phyloP scores from a whole-genome alignment of 1,140 invertebrate genomes.

The Conopomorpha cramerella region DNA sequence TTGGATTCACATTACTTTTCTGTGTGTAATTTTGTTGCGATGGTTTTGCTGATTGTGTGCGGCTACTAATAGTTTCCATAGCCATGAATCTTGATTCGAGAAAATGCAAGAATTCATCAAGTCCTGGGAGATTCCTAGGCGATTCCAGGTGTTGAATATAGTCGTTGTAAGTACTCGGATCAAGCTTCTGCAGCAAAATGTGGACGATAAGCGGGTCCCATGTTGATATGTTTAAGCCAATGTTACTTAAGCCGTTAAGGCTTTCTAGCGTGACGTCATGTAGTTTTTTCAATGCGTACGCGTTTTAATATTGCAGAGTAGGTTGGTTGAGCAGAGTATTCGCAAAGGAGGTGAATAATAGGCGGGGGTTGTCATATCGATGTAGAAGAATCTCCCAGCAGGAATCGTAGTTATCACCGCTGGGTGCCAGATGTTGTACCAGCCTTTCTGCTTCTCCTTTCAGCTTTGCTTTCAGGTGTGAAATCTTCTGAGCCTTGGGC shows the following conservation, averaged over 20 bases:
- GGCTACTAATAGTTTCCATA: constrained; percentile 1
- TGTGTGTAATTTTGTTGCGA: background rate
- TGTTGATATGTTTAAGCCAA: background rate
- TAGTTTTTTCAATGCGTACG: background rate
- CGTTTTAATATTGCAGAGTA: background rate
- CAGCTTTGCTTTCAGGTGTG: background rate
- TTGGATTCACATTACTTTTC: too few species aligned
- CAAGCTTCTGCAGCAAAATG: constrained; percentile 2
- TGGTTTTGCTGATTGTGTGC: background rate
- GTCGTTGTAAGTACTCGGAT: constrained; percentile 5
- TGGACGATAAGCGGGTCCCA: background rate
- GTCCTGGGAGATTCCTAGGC: constrained; percentile 4
- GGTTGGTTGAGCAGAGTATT: background rate
- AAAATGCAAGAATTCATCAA: constrained; percentile 8
- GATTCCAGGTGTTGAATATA: constrained; percentile 6
- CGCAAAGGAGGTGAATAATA: background rate
- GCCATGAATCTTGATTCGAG: constrained; percentile 8
- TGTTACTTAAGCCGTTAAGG: background rate
- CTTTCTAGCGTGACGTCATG: background rate
- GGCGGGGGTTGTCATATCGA: background rate
- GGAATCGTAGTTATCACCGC: background rate
- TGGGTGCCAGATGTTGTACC: background rate
- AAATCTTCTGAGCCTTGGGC: background rate
- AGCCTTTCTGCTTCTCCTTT: background rate
- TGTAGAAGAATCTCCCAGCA: background rate